Percentiles rank a stretch among this genome's conserved stretches.
Conservation (phyloP, 2,888 invertebrate genomes). For the Xylocampa areola region DNA sequence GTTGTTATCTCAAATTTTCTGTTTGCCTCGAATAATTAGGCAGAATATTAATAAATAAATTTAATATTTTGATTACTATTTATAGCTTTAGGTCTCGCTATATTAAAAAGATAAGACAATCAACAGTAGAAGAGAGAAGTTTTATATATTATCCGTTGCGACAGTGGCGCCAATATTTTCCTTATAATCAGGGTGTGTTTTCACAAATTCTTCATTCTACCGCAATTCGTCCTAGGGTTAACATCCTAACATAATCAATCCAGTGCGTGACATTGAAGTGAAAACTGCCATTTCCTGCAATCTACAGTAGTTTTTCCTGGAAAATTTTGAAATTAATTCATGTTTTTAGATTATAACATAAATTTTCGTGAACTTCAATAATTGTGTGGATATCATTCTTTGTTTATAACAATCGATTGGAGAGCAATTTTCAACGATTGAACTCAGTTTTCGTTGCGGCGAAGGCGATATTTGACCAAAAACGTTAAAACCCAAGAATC, state of each 20-base stretch:
- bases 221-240: constrained; percentile 86
- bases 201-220: constrained; percentile 88
- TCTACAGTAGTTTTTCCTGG: constrained; percentile 55
- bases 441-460: constrained; percentile 62
- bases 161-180: constrained; percentile 87
- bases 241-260: constrained; percentile 79
- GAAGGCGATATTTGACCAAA: constrained; percentile 76
- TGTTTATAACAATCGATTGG: constrained; percentile 72
- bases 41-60: constrained; percentile 10
- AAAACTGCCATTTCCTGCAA: constrained; percentile 74
- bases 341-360: constrained; percentile 58
- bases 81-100: constrained; percentile 11
- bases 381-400: constrained; percentile 56
- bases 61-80: constrained; percentile 9
- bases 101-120: constrained; percentile 35
- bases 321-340: constrained; percentile 62
- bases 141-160: constrained; percentile 71
- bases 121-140: constrained; percentile 55
- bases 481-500: constrained; percentile 83
- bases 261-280: constrained; percentile 84
- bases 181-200: constrained; percentile 88
- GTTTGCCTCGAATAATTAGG: background rate
- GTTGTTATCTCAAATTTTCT: background rate
- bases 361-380: constrained; percentile 60
- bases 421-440: constrained; percentile 68